phyloP scores from a whole-genome alignment of 2,888 invertebrate genomes.

The Phengaris arion region DNA sequence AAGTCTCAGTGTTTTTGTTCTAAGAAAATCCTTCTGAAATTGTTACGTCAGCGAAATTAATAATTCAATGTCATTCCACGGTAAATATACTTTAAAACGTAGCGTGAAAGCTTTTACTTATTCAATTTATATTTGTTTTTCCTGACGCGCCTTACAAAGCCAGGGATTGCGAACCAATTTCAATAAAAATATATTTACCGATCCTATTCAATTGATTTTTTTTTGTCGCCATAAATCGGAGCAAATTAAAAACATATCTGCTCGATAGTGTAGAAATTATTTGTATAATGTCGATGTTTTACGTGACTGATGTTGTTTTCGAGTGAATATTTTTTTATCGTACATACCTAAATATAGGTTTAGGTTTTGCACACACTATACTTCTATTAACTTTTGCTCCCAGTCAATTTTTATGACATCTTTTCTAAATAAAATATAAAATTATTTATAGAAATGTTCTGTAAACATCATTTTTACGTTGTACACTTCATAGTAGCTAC shows the following conservation, averaged over 20 bases:
- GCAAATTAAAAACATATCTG: conserved; percentile 28
- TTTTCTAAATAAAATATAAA: too few relatives aligned
- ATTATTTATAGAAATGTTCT: too few relatives aligned
- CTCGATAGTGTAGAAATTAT: background rate
- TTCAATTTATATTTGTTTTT: conserved; percentile 56
- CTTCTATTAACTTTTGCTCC: too few relatives aligned
- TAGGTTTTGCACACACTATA: too few relatives aligned
- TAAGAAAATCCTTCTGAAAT: conserved; percentile 2
- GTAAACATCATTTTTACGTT: too few relatives aligned
- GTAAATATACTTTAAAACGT: conserved; percentile 32
- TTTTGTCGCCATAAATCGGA: conserved; percentile 37
- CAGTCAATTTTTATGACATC: too few relatives aligned
- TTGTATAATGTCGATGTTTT: background rate
- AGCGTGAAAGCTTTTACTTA: conserved; percentile 42
- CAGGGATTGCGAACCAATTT: conserved; percentile 60
- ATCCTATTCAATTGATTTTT: conserved; percentile 31
- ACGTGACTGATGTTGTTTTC: background rate
- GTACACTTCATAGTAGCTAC: too few relatives aligned
- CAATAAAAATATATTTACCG: conserved; percentile 43
- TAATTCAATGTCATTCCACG: conserved; percentile 31
- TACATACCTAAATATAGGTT: background rate
- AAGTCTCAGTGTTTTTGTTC: background rate
- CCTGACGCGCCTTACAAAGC: conserved; percentile 46
- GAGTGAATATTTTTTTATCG: background rate
- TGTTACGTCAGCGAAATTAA: conserved; percentile 26